Evolutionary conservation across 1,140 invertebrate species (phyloP).

Genomic region (Probaryconus sp.): DNA sequence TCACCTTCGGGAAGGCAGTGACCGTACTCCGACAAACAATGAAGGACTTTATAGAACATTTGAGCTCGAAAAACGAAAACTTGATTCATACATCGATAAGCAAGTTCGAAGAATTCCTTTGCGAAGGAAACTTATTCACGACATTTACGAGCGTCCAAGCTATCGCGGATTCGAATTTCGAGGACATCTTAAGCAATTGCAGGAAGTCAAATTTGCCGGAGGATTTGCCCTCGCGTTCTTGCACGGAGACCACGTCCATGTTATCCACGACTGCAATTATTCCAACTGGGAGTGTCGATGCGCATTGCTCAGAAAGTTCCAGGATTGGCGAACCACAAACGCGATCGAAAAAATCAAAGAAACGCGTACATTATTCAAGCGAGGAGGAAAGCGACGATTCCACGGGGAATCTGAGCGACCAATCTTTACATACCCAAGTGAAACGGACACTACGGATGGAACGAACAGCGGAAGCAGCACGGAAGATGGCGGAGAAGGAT

Average conservation of each 20-base stretch:
- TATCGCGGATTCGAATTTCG: background rate
- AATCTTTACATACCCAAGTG: too few relatives aligned
- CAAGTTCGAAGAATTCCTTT: background rate
- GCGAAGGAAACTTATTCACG: background rate
- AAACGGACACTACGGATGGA: too few relatives aligned
- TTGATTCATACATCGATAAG: background rate
- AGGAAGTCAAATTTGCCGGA: background rate
- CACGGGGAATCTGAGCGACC: too few relatives aligned
- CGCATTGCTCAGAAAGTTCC: background rate
- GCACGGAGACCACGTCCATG: conserved; percentile 8
- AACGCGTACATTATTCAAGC: too few relatives aligned
- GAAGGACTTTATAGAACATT: too few relatives aligned
- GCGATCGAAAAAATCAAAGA: too few relatives aligned
- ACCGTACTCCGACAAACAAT: too few relatives aligned
- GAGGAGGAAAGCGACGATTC: too few relatives aligned
- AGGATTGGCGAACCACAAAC: background rate
- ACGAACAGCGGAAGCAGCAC: too few relatives aligned
- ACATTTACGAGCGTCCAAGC: background rate
- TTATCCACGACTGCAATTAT: conserved; percentile 10
- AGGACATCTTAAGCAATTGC: background rate
- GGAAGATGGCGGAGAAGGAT: too few relatives aligned
- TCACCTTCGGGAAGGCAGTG: too few relatives aligned
- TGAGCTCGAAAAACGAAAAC: too few relatives aligned
- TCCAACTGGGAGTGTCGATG: conserved; percentile 3
- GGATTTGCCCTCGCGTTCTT: background rate